phyloP scores from a whole-genome alignment of 1,140 invertebrate species.

The Babylonia areolata region DNA sequence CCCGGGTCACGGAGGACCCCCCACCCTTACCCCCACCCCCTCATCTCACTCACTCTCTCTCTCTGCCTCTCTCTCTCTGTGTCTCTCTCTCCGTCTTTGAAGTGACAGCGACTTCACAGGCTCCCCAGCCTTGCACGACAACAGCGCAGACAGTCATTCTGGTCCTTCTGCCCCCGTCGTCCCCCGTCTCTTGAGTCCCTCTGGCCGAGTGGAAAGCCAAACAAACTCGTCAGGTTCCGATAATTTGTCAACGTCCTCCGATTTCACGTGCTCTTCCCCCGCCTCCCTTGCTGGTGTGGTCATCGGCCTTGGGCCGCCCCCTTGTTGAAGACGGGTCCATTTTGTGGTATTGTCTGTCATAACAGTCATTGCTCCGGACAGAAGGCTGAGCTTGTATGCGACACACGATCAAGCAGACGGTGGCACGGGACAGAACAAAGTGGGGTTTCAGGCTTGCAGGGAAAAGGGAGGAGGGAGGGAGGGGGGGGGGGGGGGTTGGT shows the following conservation, averaged over 20 bases:
- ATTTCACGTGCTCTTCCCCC: slow-evolving; percentile 2
- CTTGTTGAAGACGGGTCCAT: neutral
- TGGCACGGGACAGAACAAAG: neutral
- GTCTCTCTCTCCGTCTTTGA: neutral
- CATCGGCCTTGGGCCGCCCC: neutral
- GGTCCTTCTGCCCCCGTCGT: neutral
- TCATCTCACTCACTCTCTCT: too few species aligned
- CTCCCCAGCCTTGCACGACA: neutral
- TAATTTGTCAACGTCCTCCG: slow-evolving; percentile 7
- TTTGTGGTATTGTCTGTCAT: neutral
- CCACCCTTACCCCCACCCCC: neutral
- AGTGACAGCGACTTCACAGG: neutral
- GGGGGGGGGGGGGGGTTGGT: neutral
- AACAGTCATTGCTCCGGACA: neutral
- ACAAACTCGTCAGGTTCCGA: neutral
- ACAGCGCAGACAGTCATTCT: neutral
- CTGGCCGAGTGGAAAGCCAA: neutral
- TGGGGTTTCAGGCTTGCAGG: neutral
- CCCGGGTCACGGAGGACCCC: too few species aligned
- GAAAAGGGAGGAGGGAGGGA: neutral
- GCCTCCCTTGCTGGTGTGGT: neutral
- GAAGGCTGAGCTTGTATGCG: neutral
- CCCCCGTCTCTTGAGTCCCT: neutral
- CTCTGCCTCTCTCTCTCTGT: too few species aligned
- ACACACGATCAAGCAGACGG: neutral